Conservation (phyloP, 2,888 invertebrate species). For the Lasioglossum calceatum region DNA sequence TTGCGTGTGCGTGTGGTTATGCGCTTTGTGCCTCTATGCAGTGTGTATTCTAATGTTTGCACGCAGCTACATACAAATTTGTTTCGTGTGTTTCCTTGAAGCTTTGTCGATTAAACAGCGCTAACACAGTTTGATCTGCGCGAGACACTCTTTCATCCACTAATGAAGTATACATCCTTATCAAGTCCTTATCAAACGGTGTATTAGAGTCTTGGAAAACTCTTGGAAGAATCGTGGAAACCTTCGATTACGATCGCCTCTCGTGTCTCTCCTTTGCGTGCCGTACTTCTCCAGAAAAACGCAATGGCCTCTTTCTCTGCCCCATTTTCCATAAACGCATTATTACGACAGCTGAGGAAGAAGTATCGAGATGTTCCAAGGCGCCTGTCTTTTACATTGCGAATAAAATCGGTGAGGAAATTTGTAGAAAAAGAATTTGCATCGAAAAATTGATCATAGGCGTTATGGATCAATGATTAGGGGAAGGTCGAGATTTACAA, state of each 20-base stretch:
- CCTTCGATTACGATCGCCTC: background rate
- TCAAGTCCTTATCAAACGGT: background rate
- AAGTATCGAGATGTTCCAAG: conserved; percentile 15
- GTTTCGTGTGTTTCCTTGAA: background rate
- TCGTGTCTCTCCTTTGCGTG: background rate
- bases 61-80: conserved; percentile 14
- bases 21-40: conserved; percentile 3
- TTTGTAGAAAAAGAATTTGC: background rate
- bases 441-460: conserved; percentile 18
- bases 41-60: conserved; percentile 14
- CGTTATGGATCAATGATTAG: conserved; percentile 15
- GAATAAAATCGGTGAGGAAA: background rate
- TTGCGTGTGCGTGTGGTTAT: conserved; percentile 4
- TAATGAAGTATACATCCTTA: background rate
- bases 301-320: background rate
- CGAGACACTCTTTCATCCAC: background rate
- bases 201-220: background rate
- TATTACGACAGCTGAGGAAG: conserved; percentile 15
- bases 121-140: background rate
- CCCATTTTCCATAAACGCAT: conserved; percentile 49
- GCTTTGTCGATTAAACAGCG: conserved; percentile 22
- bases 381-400: background rate
- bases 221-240: background rate
- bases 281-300: background rate
- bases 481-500: background rate